These are phyloP conservation scores for Pachyseris speciosa DNA, from an alignment of 64 coral and sea anemone genomes.

Conservation along the genomic window DNA sequence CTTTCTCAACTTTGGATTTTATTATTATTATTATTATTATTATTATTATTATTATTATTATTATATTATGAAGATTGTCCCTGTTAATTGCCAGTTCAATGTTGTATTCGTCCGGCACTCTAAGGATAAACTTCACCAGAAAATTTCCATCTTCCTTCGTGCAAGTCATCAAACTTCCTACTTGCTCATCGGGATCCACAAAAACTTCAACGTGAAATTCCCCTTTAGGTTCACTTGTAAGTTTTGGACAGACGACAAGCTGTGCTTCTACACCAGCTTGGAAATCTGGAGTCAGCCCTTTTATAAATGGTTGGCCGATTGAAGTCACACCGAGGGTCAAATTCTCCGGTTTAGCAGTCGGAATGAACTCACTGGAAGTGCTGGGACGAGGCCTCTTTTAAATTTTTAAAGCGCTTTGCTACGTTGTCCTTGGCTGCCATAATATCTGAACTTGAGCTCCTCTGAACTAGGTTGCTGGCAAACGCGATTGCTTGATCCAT, in stretches of 20 bases:
- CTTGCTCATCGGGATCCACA: not conserved
- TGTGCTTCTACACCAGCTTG: slow-evolving; percentile 10
- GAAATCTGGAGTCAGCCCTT: not conserved
- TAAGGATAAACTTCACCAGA: not conserved
- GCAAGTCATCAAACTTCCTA: not conserved
- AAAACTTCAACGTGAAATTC: not conserved
- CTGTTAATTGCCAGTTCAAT: not conserved
- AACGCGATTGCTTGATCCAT: not conserved
- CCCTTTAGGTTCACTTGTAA: not conserved
- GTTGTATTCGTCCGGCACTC: not conserved
- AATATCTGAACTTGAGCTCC: slow-evolving; percentile 3
- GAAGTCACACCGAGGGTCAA: not conserved
- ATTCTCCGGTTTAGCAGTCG: not conserved
- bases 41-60: too few species aligned
- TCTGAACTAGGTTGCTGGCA: not conserved
- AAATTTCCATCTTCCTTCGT: not conserved
- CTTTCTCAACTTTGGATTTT: too few species aligned
- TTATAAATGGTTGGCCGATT: not conserved
- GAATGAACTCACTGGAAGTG: not conserved
- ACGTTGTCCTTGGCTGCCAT: not conserved
- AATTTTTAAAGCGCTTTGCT: not conserved
- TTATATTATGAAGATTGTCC: not conserved
- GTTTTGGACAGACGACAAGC: not conserved
- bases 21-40: too few species aligned
- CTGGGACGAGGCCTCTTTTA: not conserved